Evolutionary conservation across 1,140 invertebrate species (phyloP), one percentile per base, ranked within the genome.

Genomic region (Euborellia annulipes): DNA sequence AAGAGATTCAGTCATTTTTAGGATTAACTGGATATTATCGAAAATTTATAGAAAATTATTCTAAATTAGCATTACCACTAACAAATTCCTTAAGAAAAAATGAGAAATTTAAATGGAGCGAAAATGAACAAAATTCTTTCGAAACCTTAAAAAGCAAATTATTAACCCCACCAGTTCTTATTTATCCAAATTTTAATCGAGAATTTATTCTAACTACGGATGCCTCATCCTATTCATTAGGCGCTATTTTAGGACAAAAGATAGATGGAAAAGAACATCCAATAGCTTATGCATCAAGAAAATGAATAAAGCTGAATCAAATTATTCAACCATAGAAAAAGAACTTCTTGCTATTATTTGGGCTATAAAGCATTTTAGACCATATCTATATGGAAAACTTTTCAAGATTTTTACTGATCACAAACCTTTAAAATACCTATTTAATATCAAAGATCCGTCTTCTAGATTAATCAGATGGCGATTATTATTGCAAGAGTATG

Each of bases 361-460:
- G 55, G 58, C 58, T 2, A 53, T 65, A 0, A 52, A 64, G 37
- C 55, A 68, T 27, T 72, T 71, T 47, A 45, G 59, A 44, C 58
- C 60, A 17, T 73, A 69, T 53, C 43, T 76, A 2, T 64, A 62
- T 45, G 64, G 63, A 14, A 56, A 42, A 23, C 57, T 65, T 39
- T 75, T 73, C 49, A 64, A 50, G 17, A 57, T 75, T 1, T 42
- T 63, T 9, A 73, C 66, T 1, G 70, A 76, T 49, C 65, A 75
- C 50, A 55, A 57, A 49, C 62, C 66, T 0, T 49, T 74, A 16
- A 54, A 49, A 21, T 73, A 64, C 61, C 49, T 73, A 2, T 57
- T 62, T 23, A 61, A 58, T 11, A 45, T 66, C 0, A 71, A 68
- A 47, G 63, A 72, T 37, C 60, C 63, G 6, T 61, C 55, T 11